These are phyloP conservation scores for Notodonta dromedarius DNA, from an alignment of 2,888 invertebrate genomes.

Conservation along the genomic window DNA sequence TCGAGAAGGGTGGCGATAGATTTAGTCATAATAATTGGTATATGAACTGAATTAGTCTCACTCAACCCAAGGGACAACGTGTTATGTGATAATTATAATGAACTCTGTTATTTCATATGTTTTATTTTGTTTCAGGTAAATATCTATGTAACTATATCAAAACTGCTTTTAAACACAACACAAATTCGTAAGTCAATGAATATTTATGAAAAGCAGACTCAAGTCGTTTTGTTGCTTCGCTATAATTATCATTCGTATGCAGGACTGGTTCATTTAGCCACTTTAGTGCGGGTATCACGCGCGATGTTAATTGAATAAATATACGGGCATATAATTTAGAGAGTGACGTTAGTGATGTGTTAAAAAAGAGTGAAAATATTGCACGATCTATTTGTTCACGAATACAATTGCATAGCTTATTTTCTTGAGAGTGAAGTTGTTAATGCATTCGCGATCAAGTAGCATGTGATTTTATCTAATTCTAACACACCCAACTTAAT, in stretches of 20 bases:
- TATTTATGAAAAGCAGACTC: neutral
- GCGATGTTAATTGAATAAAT: constrained; percentile 1
- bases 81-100: neutral
- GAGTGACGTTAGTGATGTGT: neutral
- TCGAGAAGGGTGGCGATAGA: too few relatives aligned
- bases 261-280: neutral
- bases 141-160: constrained; percentile 2
- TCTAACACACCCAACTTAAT: neutral
- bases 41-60: too few relatives aligned
- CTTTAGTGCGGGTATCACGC: neutral
- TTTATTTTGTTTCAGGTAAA: constrained; percentile 26
- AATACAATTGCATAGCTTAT: neutral
- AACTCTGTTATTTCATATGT: neutral
- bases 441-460: neutral
- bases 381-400: neutral
- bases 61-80: neutral
- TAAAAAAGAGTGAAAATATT: neutral
- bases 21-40: too few relatives aligned
- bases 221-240: neutral
- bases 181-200: constrained; percentile 3
- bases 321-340: neutral
- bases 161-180: constrained; percentile 1
- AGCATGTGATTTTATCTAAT: neutral
- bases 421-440: neutral
- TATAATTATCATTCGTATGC: neutral